Conservation (phyloP, 37 sponge, comb jelly and placozoan genomes). For the Cliona cf. orientalis region DNA sequence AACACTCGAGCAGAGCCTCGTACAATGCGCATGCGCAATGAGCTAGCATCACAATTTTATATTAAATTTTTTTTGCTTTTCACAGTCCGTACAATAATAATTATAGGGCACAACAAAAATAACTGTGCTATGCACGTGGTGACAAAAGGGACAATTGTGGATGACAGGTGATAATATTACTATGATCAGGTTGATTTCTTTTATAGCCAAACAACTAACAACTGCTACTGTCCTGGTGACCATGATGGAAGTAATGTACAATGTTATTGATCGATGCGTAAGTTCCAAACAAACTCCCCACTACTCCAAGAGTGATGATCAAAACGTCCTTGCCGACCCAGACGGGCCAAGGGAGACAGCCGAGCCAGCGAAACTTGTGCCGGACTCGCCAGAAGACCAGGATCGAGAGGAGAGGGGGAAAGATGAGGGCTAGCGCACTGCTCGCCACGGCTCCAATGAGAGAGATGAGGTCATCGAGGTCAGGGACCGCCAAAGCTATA, state of each 20-base stretch:
- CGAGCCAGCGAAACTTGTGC: not conserved
- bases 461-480: constrained; percentile 82
- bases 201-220: not conserved
- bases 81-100: too few relatives aligned
- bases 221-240: not conserved
- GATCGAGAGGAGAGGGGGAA: constrained; percentile 82
- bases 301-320: constrained; percentile 68
- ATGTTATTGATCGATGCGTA: constrained; percentile 28
- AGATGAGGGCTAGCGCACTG: constrained; percentile 85
- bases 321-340: constrained; percentile 60
- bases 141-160: too few relatives aligned
- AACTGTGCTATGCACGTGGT: too few relatives aligned
- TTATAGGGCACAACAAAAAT: too few relatives aligned
- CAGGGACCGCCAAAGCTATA: constrained; percentile 64
- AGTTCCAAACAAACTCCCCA: constrained; percentile 75
- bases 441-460: constrained; percentile 91
- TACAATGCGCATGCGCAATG: too few relatives aligned
- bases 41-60: too few relatives aligned
- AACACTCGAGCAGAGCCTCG: too few relatives aligned
- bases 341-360: constrained; percentile 9
- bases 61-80: too few relatives aligned
- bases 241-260: not conserved
- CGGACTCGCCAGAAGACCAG: constrained; percentile 48
- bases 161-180: not conserved
- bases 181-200: too few relatives aligned